A percentile compares a stretch with the other conserved stretches of the same genome.
phyloP scores from a whole-genome alignment of 2,797 vertebrate species.

The Acanthopagrus latus region DNA sequence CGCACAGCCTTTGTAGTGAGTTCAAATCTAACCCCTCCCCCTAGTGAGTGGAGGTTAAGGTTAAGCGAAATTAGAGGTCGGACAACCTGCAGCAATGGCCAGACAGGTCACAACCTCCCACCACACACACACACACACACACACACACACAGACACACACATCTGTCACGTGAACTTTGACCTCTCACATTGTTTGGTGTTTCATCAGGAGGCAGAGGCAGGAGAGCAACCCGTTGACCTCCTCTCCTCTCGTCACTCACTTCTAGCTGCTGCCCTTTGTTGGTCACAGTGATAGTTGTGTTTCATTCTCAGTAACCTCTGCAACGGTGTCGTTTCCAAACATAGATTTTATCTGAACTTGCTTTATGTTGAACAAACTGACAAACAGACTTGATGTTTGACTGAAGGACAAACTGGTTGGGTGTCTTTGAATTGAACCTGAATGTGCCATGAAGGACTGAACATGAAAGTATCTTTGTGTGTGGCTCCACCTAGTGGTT shows the following conservation, averaged over 20 bases:
- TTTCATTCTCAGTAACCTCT: neutral
- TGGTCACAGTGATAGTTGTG: neutral
- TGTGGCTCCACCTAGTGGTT: slow-evolving; percentile 57
- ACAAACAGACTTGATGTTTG: slow-evolving; percentile 7
- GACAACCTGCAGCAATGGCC: slow-evolving; percentile 15
- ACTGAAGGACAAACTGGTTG: slow-evolving; percentile 17
- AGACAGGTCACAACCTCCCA: slow-evolving; percentile 54
- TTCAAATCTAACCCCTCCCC: neutral
- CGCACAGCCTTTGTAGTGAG: neutral
- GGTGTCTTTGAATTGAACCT: slow-evolving; percentile 7
- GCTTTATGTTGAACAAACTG: neutral
- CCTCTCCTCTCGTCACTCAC: neutral
- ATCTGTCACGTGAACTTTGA: slow-evolving; percentile 61
- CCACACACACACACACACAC: slow-evolving; percentile 18
- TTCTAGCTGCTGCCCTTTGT: neutral
- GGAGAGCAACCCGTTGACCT: neutral
- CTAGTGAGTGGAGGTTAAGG: neutral
- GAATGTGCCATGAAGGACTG: neutral
- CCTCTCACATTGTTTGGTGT: slow-evolving; percentile 16
- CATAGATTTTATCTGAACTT: neutral
- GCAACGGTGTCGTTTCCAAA: neutral
- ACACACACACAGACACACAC: slow-evolving; percentile 19
- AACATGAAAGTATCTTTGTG: neutral
- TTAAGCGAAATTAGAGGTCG: slow-evolving; percentile 13
- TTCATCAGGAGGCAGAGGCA: slow-evolving; percentile 8